Evolutionary conservation across 1,140 invertebrate species (phyloP), one percentile per base, ranked within the genome.

Genomic region (Drosophila santomea): DNA sequence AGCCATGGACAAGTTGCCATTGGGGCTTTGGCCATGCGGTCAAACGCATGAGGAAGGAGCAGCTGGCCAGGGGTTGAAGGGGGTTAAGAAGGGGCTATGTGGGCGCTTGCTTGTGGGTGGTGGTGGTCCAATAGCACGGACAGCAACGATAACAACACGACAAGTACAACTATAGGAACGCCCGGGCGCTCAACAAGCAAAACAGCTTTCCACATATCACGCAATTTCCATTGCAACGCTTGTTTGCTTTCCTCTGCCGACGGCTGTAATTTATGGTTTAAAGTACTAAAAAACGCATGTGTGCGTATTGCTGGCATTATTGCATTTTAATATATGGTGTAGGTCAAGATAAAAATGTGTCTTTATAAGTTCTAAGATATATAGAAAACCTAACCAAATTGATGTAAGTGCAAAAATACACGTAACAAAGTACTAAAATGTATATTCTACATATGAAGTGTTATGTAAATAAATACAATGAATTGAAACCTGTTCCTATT

Each of bases 131-230:
- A 75, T 75, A 52, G 73, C 60, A 39, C 57, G 67, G 71, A 75
- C 71, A 80, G 56, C 71, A 82, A 88, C 73, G 79, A 74, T 71
- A 84, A 88, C 84, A 80, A 74, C 63, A 77, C 38, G n/a, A 28
- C 48, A 32, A 74, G 43, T 50, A 50, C 74, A 71, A 72, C 71
- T 61, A 51, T 66, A 78, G 48, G 48, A 50, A 66, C 74, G 64
- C 47, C 57, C 64, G 58, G 62, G 62, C 78, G 61, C 74, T 78
- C 66, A 71, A 79, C 82, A 86, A 75, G 74, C 69, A 88, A 78
- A 82, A 88, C 83, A 79, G 78, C 75, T 86, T 88, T 88, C 68
- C 73, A 78, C 68, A 74, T 62, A 71, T 86, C 78, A 85, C 81
- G 81, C 82, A 83, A 82, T 78, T 82, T 78, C 63, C 66, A 64